Percentiles rank a stretch among this genome's conserved stretches.
phyloP scores from a whole-genome alignment of 2,113 vertebrate genomes.

The Tetrax tetrax region DNA sequence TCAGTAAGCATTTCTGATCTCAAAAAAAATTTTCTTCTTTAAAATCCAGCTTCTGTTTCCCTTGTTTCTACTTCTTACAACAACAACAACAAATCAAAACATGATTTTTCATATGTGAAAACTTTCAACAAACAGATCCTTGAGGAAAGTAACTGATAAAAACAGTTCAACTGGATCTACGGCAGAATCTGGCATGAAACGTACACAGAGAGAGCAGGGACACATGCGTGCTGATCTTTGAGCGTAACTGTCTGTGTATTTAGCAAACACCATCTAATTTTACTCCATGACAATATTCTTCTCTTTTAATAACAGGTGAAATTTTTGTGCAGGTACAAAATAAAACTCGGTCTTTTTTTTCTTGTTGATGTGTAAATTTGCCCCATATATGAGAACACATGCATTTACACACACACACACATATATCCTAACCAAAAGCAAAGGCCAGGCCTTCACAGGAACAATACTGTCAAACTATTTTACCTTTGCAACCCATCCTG shows the following conservation, averaged over 20 bases:
- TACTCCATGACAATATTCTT: background rate
- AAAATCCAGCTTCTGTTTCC: background rate
- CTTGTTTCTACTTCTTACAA: background rate
- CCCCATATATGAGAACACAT: background rate
- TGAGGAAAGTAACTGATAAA: background rate
- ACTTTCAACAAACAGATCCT: background rate
- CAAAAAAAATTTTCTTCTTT: background rate
- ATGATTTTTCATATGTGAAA: background rate
- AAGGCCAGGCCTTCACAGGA: slow-evolving; percentile 15
- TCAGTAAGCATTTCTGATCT: background rate
- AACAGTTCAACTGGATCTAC: background rate
- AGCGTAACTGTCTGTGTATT: background rate
- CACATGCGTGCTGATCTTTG: fast-evolving
- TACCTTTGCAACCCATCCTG: slow-evolving; percentile 13
- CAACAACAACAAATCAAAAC: background rate
- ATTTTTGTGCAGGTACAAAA: background rate
- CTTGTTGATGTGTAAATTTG: background rate
- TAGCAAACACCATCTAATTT: background rate
- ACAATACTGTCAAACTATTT: slow-evolving; percentile 21
- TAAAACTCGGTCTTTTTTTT: background rate
- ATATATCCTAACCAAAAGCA: background rate
- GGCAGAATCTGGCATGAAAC: background rate
- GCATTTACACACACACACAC: fast-evolving
- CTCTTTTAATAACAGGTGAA: background rate
- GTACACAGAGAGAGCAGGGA: background rate